Conservation (phyloP, 2,888 invertebrate genomes). For the Agelastica alni region DNA sequence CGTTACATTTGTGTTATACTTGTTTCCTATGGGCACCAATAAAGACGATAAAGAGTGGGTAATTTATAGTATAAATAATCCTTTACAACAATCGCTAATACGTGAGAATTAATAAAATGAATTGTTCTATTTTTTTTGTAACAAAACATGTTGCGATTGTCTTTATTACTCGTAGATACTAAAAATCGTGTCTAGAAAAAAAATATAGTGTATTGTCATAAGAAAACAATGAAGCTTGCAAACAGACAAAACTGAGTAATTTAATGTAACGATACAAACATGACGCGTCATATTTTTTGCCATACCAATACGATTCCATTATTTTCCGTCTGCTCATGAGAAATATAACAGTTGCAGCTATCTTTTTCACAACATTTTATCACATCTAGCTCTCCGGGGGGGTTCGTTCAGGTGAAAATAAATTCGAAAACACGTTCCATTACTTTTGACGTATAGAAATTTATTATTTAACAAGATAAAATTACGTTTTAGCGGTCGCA, state of each 20-base stretch:
- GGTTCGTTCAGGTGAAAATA: slow-evolving; percentile 20
- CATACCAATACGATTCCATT: slow-evolving; percentile 13
- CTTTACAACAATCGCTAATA: too few relatives aligned
- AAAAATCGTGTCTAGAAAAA: too few relatives aligned
- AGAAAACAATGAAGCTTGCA: slow-evolving; percentile 1
- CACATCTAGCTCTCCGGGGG: slow-evolving; percentile 14
- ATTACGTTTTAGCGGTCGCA: slow-evolving; percentile 1
- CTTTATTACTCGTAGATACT: too few relatives aligned
- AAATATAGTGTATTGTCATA: too few relatives aligned
- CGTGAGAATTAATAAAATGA: too few relatives aligned
- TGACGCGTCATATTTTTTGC: slow-evolving; percentile 9
- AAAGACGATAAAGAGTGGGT: too few relatives aligned
- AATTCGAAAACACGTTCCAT: slow-evolving; percentile 23
- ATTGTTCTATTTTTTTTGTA: too few relatives aligned
- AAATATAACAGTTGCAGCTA: slow-evolving; percentile 20
- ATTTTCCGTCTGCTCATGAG: slow-evolving; percentile 15
- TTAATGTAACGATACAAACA: slow-evolving; percentile 10
- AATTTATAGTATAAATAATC: too few relatives aligned
- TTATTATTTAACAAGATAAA: slow-evolving; percentile 18
- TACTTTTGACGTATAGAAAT: slow-evolving; percentile 17
- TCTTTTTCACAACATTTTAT: slow-evolving; percentile 16
- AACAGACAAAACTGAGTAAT: neutral
- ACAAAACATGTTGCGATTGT: too few relatives aligned
- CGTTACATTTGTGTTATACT: too few relatives aligned
- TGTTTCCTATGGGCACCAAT: too few relatives aligned